Base-by-base conservation (phyloP, 2,888 invertebrate genomes). In the Sepioteuthis lessoniana region DNA sequence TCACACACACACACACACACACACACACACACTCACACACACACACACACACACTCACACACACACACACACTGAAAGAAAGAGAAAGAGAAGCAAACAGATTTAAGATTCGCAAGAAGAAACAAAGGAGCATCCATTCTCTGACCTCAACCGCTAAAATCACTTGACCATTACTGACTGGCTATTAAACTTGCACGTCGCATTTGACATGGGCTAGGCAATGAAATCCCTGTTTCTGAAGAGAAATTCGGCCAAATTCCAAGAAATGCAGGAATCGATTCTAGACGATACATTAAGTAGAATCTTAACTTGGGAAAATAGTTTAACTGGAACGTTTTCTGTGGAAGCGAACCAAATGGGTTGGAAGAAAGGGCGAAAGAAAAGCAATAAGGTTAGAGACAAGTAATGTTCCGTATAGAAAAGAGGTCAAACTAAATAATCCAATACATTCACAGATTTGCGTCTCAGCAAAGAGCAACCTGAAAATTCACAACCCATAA, bases 261-360 rank as follows among this genome's bases (percentile, higher is more conserved):
- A 76, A 76, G 76, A 76, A 76, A 28, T 13, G 31, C 31, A 13
- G 31, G 7, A 76, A 76, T 76, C 76, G 76, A 76, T 76, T 76
- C 76, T 76, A n/a, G 76, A 76, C 76, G 76, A 76, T 76, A 31
- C 76, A 76, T 76, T 76, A 76, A 76, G 76, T 31, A 13, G 76
- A 76, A 76, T 31, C 76, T 76, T 76, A 76, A 76, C 76, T 76
- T n/a, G n/a, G 31, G 76, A 13, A 76, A 31, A 76, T 76, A 76
- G 31, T 31, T 76, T 76, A 76, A 76, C 31, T 76, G 13, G 31
- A 31, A 31, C 10, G 31, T 31, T 31, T 76, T 31, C 76, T 76
- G 31, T 76, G 76, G 76, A 76, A 76, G 76, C 76, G 31, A n/a
- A 76, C 76, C 76, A 76, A 76, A 76, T 76, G 76, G n/a, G n/a